Evolutionary conservation across 2,113 vertebrate species (phyloP).

Genomic region (Gallinago paraguaiae): DNA sequence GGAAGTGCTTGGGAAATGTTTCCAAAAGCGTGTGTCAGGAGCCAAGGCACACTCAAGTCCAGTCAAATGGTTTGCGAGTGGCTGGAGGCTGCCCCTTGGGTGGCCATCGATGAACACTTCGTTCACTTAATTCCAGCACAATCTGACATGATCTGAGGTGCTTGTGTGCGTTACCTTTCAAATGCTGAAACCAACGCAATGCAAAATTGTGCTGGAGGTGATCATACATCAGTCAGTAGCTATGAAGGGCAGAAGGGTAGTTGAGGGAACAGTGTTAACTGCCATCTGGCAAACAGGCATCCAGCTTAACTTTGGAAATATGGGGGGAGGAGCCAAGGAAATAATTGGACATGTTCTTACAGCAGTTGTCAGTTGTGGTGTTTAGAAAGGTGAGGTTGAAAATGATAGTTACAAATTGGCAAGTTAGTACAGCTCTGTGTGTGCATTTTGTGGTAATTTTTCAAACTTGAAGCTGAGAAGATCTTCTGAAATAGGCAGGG

Average conservation of each 20-base stretch:
- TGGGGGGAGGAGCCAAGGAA: not conserved
- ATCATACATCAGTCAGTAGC: not conserved
- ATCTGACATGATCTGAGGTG: not conserved
- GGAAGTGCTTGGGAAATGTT: not conserved
- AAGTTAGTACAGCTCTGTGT: not conserved
- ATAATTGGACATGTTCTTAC: not conserved
- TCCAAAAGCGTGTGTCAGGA: not conserved
- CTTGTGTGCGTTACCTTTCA: not conserved
- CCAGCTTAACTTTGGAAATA: not conserved
- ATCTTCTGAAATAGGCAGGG: not conserved
- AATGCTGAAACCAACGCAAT: not conserved
- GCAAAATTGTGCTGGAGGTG: not conserved
- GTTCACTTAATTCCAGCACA: not conserved
- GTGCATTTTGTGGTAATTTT: not conserved
- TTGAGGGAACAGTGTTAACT: not conserved
- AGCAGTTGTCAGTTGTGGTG: fast-evolving
- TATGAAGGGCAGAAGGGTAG: not conserved
- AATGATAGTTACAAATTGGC: not conserved
- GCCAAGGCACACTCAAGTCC: not conserved
- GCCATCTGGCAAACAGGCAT: not conserved
- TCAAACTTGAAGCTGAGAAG: not conserved
- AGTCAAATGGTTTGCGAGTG: not conserved
- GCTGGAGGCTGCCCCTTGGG: not conserved
- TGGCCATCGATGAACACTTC: fast-evolving
- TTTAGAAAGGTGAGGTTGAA: not conserved